phyloP scores from a whole-genome alignment of 2,113 vertebrate species.

The Lates calcarifer region DNA sequence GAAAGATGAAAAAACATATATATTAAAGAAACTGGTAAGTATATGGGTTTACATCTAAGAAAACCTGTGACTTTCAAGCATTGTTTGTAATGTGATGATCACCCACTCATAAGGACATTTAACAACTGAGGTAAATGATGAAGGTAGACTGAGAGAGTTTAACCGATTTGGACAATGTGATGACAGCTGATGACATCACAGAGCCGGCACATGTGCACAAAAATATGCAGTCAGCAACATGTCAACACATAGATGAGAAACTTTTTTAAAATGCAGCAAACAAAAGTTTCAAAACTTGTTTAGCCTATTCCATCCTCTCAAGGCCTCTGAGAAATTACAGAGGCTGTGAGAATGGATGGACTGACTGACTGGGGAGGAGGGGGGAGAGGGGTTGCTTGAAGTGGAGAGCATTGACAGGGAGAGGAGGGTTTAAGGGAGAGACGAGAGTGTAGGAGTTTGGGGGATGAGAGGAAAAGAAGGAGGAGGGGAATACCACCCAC shows the following conservation, averaged over 20 bases:
- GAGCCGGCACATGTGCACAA: not conserved
- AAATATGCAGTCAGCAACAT: not conserved
- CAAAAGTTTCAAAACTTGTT: conserved; percentile 1
- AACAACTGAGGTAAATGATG: not conserved
- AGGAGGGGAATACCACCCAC: conserved; percentile 85
- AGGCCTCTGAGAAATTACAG: conserved; percentile 43
- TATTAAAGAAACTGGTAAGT: not conserved
- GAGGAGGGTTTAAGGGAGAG: conserved; percentile 39
- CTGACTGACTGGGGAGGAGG: conserved; percentile 36
- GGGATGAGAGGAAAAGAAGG: conserved; percentile 52
- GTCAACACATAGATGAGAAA: not conserved
- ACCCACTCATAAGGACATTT: not conserved
- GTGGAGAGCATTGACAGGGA: conserved; percentile 14
- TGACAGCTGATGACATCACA: not conserved
- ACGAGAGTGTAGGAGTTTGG: conserved; percentile 62
- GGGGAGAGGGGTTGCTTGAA: not conserved
- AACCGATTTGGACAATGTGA: not conserved
- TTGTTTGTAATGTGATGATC: not conserved
- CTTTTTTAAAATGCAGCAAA: not conserved
- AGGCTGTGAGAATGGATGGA: conserved; percentile 59
- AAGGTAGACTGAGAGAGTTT: not conserved
- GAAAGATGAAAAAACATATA: not conserved
- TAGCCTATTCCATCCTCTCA: conserved; percentile 5
- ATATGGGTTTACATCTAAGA: not conserved
- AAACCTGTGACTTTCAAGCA: not conserved